Evolutionary conservation across 1,140 invertebrate genomes (phyloP), one percentile per base, ranked within the genome.

Genomic region (Brachystomella parvula): DNA sequence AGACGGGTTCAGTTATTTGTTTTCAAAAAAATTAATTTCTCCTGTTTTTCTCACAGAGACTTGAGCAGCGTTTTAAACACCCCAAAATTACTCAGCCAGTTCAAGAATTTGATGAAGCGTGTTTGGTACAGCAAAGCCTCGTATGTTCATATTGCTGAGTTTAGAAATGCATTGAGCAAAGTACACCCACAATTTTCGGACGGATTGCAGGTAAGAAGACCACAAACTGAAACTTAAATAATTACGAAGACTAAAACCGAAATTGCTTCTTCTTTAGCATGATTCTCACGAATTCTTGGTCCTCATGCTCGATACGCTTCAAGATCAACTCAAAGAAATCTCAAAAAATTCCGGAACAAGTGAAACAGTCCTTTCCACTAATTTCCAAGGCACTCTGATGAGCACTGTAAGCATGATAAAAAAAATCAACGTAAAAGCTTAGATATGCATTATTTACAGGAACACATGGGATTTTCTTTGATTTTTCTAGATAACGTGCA

Each of bases 231-330:
- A 47, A 21, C 44, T 15, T 47, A 47, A 47, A 47, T 21, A 21
- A 47, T 47, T 15, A 15, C 26, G 3, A 12, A 47, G 29, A 47
- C 58, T 15, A 33, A 47, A 35, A 47, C 47, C 64, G 26, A 15
- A 15, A 15, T 56, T 63, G 69, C 64, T 66, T 72, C 59, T 67
- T n/a, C n/a, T 76, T 74, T 74, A 87, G 84, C 86, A 88, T 74
- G 86, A 88, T 75, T 87, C 86, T 78, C 86, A 88, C 78, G 86
- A 88, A 74, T 87, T 88, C 77, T 77, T 88, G 32, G 85, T 85
- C 3, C 77, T 87, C 15, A 75, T 87, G 17, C 75, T 88, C 67
- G 86, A 87, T 72, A 83, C 83, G 17, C 76, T 88, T 15, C 85
- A 87, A 70, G 85, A 87, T 74, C 84, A 87, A 76, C 80, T 87